Percentiles rank a stretch among this genome's conserved stretches.
Conservation (phyloP, 2,888 invertebrate genomes). For the Drosophila pseudotalamancana region DNA sequence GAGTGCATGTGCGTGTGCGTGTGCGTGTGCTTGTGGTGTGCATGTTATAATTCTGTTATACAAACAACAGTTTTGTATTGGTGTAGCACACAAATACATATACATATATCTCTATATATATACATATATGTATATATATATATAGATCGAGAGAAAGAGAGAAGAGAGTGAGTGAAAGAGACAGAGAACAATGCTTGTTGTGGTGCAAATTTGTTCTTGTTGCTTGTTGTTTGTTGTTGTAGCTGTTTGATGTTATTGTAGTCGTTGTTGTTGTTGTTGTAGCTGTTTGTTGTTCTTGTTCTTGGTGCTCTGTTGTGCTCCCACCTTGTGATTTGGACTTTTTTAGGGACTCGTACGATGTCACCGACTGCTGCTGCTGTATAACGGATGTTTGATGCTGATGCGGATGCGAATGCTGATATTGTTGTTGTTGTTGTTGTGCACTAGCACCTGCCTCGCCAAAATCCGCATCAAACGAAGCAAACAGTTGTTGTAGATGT, state of each 20-base stretch:
- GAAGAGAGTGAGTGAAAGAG: slow-evolving; percentile 14
- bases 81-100: slow-evolving; percentile 31
- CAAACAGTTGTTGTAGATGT: slow-evolving; percentile 24
- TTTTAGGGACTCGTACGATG: slow-evolving; percentile 87
- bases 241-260: slow-evolving; percentile 17
- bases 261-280: slow-evolving; percentile 27
- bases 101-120: slow-evolving; percentile 4
- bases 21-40: slow-evolving; percentile 7
- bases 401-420: slow-evolving; percentile 62
- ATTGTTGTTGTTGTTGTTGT: slow-evolving; percentile 45
- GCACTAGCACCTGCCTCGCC: slow-evolving; percentile 46
- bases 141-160: slow-evolving; percentile 7
- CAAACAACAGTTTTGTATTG: slow-evolving; percentile 30
- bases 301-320: slow-evolving; percentile 85
- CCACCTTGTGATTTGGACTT: slow-evolving; percentile 98
- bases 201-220: slow-evolving; percentile 20
- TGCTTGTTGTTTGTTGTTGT: slow-evolving; percentile 29
- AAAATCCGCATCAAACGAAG: slow-evolving; percentile 53
- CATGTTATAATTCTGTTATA: slow-evolving; percentile 16
- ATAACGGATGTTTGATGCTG: slow-evolving; percentile 74
- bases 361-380: slow-evolving; percentile 79
- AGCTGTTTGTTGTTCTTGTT: slow-evolving; percentile 35
- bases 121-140: slow-evolving; percentile 1
- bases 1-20: slow-evolving; percentile 12
- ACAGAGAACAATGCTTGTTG: slow-evolving; percentile 36